A percentile compares a stretch with the other conserved stretches of the same genome.
Conservation (phyloP, 2,888 invertebrate species). For the Parapristionchus giblindavisi region DNA sequence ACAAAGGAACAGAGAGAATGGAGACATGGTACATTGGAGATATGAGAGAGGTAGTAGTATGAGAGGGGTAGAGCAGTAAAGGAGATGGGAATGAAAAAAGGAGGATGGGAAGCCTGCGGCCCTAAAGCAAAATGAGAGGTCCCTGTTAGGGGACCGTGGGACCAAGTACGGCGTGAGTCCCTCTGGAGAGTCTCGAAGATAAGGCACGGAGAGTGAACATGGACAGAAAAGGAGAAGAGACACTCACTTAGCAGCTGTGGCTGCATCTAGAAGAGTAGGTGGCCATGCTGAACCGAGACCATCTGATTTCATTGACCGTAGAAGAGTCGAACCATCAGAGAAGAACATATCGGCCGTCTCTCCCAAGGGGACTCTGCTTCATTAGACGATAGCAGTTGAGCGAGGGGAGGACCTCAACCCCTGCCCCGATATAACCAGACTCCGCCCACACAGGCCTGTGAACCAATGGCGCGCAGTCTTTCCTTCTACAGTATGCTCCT, state of each 20-base stretch:
- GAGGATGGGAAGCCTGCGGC: background rate
- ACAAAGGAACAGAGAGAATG: background rate
- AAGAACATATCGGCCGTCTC: conserved; percentile 31
- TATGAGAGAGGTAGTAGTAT: too few species aligned
- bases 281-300: background rate
- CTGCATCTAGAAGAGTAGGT: conserved; percentile 6
- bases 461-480: background rate
- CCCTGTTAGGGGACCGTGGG: conserved; percentile 42
- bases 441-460: background rate
- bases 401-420: conserved; percentile 4
- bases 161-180: background rate
- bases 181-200: background rate
- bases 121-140: conserved; percentile 37
- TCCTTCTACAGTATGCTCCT: background rate
- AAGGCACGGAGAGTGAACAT: background rate
- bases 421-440: conserved; percentile 3
- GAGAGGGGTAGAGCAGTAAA: too few species aligned
- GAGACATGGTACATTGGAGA: background rate
- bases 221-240: background rate
- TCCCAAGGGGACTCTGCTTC: conserved; percentile 32
- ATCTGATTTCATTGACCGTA: conserved; percentile 33
- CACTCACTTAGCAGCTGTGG: conserved; percentile 35
- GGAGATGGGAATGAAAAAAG: conserved; percentile 11
- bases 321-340: conserved; percentile 29
- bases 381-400: conserved; percentile 15